Conservation (phyloP, 2,888 invertebrate species). For the Athalia circularis region DNA sequence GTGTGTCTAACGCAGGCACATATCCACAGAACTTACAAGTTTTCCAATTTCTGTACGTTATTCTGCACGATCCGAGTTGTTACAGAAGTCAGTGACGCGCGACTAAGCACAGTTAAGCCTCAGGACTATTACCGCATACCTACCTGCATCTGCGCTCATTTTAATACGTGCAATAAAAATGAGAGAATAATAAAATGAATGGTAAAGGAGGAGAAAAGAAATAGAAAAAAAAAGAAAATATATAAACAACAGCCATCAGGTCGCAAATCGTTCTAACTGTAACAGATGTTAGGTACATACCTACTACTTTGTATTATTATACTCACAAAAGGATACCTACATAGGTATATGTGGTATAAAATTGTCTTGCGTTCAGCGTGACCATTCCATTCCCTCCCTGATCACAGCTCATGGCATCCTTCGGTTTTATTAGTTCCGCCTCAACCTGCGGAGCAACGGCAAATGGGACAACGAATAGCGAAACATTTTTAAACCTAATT, state of each 20-base stretch:
- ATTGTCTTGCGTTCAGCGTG: neutral
- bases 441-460: too few species aligned
- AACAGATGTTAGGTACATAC: neutral
- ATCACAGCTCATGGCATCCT: neutral
- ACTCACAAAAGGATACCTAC: neutral
- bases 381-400: neutral
- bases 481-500: neutral
- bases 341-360: neutral
- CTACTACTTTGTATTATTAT: neutral
- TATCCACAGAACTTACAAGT: neutral
- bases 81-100: constrained; percentile 52
- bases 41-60: neutral
- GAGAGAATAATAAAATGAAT: constrained; percentile 14
- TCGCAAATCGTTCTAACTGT: constrained; percentile 39
- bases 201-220: neutral
- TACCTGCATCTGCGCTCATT: constrained; percentile 42
- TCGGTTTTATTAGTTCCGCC: constrained; percentile 18
- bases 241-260: neutral
- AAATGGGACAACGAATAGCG: too few species aligned
- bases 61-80: constrained; percentile 16
- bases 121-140: constrained; percentile 46
- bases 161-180: constrained; percentile 24
- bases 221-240: neutral
- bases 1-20: neutral
- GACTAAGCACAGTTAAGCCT: constrained; percentile 53